Conservation (phyloP, 2,113 vertebrate genomes). For the Pogona vitticeps region DNA sequence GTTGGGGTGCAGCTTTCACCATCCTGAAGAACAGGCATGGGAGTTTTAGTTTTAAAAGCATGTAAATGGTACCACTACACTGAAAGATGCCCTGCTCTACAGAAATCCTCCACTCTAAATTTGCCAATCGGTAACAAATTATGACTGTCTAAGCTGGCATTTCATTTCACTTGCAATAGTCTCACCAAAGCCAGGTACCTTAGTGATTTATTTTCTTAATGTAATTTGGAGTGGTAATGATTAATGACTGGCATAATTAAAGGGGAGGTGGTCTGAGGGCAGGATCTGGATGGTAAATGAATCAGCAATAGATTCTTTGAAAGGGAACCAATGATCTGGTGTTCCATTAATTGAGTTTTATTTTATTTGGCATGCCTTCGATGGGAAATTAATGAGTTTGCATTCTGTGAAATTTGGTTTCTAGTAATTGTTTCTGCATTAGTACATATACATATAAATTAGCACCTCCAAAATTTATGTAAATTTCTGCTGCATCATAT, state of each 20-base stretch:
- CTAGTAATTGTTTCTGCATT: not conserved
- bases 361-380: not conserved
- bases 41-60: too few species aligned
- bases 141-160: not conserved
- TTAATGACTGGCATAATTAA: not conserved
- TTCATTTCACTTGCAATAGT: not conserved
- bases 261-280: not conserved
- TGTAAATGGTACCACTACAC: not conserved
- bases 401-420: not conserved
- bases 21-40: not conserved
- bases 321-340: not conserved
- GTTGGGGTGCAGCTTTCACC: not conserved
- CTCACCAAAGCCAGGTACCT: not conserved
- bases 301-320: not conserved
- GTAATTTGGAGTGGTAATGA: not conserved
- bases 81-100: not conserved
- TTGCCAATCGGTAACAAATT: too few species aligned
- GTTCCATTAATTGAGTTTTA: not conserved
- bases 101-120: not conserved
- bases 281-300: not conserved
- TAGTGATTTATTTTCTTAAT: too few species aligned
- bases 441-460: not conserved
- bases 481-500: too few species aligned
- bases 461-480: not conserved
- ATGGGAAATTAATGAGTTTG: not conserved